Evolutionary conservation across 2,888 invertebrate species (phyloP).

Genomic region (Fragum whitleyi): DNA sequence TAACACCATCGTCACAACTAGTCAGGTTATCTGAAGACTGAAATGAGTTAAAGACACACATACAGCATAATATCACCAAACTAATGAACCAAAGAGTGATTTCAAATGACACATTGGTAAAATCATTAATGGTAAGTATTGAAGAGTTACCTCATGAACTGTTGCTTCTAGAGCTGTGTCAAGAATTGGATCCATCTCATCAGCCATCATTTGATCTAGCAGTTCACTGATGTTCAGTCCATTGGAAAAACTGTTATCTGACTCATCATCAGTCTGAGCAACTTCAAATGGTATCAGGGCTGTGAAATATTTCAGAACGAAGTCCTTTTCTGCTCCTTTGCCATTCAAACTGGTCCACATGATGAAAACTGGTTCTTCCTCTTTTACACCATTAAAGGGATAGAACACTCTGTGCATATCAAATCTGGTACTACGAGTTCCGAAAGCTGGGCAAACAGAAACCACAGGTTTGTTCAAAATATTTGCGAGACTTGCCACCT

Average conservation of each 20-base stretch:
- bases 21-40: too few species aligned
- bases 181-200: slow-evolving; percentile 14
- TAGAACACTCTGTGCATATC: slow-evolving; percentile 28
- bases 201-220: slow-evolving; percentile 18
- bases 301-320: slow-evolving; percentile 28
- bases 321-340: slow-evolving; percentile 22
- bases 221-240: slow-evolving; percentile 10
- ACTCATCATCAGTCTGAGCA: slow-evolving; percentile 24
- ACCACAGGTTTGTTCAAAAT: slow-evolving; percentile 13
- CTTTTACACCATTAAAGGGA: slow-evolving; percentile 1
- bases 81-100: too few species aligned
- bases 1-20: too few species aligned
- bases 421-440: neutral
- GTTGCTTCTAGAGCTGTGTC: too few species aligned
- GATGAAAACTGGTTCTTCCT: slow-evolving; percentile 17
- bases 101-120: too few species aligned
- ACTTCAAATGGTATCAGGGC: slow-evolving; percentile 28
- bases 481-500: slow-evolving; percentile 23
- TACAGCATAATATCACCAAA: too few species aligned
- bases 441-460: slow-evolving; percentile 22
- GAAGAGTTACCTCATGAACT: too few species aligned
- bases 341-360: slow-evolving; percentile 34
- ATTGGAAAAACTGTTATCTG: slow-evolving; percentile 24
- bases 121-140: too few species aligned
- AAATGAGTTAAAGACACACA: too few species aligned